Evolutionary conservation across 2,888 invertebrate species (phyloP).

Genomic region (Zhengitettix transpicula): DNA sequence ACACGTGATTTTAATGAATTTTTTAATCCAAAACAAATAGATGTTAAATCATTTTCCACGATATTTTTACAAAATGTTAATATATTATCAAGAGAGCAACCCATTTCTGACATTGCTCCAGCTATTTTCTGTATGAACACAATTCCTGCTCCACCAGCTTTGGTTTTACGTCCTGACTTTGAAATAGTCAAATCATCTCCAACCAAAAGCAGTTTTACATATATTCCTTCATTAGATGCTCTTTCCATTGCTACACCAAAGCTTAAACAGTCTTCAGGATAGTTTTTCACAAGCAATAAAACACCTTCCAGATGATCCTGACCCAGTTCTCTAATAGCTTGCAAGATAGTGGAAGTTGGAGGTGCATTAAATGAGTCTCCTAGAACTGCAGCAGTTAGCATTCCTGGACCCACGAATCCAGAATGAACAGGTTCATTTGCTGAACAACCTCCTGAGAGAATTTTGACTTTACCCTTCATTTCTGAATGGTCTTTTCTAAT

Average conservation of each 20-base stretch:
- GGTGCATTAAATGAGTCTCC: slow-evolving; percentile 21
- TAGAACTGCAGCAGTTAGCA: slow-evolving; percentile 32
- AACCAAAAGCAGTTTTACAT: slow-evolving; percentile 24
- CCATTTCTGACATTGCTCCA: slow-evolving; percentile 32
- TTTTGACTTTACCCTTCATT: slow-evolving; percentile 13
- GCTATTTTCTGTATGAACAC: slow-evolving; percentile 28
- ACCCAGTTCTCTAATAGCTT: slow-evolving; percentile 5
- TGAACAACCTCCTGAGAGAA: slow-evolving; percentile 34
- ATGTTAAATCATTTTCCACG: slow-evolving; percentile 32
- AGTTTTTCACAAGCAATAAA: slow-evolving; percentile 55
- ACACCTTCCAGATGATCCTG: slow-evolving; percentile 30
- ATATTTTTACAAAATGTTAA: slow-evolving; percentile 1
- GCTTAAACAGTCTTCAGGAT: slow-evolving; percentile 63
- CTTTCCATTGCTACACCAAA: slow-evolving; percentile 68
- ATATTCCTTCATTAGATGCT: slow-evolving; percentile 42
- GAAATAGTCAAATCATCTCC: slow-evolving; percentile 15
- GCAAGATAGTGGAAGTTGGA: slow-evolving; percentile 3
- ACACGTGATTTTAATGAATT: slow-evolving; percentile 28
- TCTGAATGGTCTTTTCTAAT: slow-evolving; percentile 13
- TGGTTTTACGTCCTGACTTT: slow-evolving; percentile 26
- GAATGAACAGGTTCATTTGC: slow-evolving; percentile 33
- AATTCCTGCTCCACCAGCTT: slow-evolving; percentile 31
- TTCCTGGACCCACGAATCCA: slow-evolving; percentile 34
- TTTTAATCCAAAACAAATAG: slow-evolving; percentile 49
- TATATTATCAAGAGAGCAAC: slow-evolving; percentile 25